Conservation (phyloP, 2,888 invertebrate species). For the Unio delphinus region DNA sequence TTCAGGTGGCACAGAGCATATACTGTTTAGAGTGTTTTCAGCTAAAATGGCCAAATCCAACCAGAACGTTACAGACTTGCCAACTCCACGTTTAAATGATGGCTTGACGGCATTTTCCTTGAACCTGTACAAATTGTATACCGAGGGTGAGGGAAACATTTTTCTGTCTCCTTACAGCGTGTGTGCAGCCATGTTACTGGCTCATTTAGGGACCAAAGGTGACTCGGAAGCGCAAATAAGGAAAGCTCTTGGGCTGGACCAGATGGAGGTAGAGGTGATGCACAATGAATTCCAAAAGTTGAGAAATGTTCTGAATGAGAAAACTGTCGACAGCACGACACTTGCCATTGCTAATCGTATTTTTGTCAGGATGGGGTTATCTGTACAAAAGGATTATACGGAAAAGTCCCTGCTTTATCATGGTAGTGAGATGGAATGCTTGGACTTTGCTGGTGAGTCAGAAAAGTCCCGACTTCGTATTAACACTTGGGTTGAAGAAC, state of each 20-base stretch:
- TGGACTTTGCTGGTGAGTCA: constrained; percentile 56
- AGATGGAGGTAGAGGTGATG: constrained; percentile 1
- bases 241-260: constrained; percentile 16
- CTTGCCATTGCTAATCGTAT: constrained; percentile 34
- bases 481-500: constrained; percentile 85
- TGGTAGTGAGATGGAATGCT: constrained; percentile 58
- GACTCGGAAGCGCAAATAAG: constrained; percentile 27
- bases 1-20: too few relatives aligned
- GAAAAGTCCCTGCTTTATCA: constrained; percentile 21
- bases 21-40: too few relatives aligned
- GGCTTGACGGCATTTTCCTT: neutral
- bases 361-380: constrained; percentile 28
- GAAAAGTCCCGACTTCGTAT: constrained; percentile 74
- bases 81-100: neutral
- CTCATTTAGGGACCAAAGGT: constrained; percentile 33
- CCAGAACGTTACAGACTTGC: too few relatives aligned
- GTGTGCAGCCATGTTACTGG: constrained; percentile 39
- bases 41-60: too few relatives aligned
- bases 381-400: constrained; percentile 16
- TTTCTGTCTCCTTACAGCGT: constrained; percentile 46
- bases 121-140: neutral
- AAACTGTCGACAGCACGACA: constrained; percentile 11
- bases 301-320: constrained; percentile 11
- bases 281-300: constrained; percentile 27
- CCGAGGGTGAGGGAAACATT: constrained; percentile 15